Base-by-base conservation (phyloP, 1,140 invertebrate genomes). In the Hylaeus anthracinus region DNA sequence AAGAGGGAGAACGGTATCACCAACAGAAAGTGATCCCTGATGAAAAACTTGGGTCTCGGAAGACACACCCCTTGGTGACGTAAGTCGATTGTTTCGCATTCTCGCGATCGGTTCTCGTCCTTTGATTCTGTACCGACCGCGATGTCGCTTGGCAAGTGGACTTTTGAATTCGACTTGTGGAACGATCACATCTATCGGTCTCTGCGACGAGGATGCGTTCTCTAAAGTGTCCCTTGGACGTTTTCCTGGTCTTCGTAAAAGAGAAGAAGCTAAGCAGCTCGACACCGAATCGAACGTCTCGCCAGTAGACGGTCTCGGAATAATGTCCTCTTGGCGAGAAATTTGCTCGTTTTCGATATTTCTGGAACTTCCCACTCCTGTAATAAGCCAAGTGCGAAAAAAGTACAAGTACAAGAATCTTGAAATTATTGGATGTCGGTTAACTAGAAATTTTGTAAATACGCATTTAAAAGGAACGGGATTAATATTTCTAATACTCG, bases 1-100 rank as follows among this genome's bases (percentile, higher is more conserved):
- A 41, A 88, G 79, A 1, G 87, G 87, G 1, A 88, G 12, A 61
- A 88, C 9, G 0, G 84, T 88, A 5, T 88, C 82, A 3, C 86
- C 84, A 1, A 84, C 87, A 2, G 76, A 84, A 10, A 88, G 66
- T 0, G 86, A 86, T 43, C 87, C 87, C 37, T 86, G 87, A 60
- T 72, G 76, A 12, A 88, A 88, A 9, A 88, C 56, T 51, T 88
- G 87, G 8, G 77, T 88, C 9, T 81, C 86, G 12, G 67, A 73
- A 0, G 86, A 88, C 0, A 88, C 45, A 41, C 86, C 80, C 51
- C 75, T 72, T 1, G 76, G 72, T 0, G 86, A 86, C 1, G 51
- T 60, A 2, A 61, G 5, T 0, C 9, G 72, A 51, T 26, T 66
- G 9, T 81, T 79, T 39, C 69, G 70, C 82, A 88, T 85, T 0